These are phyloP conservation scores for Neocloeon triangulifer DNA, from an alignment of 1,140 invertebrate species.

Conservation along the genomic window DNA sequence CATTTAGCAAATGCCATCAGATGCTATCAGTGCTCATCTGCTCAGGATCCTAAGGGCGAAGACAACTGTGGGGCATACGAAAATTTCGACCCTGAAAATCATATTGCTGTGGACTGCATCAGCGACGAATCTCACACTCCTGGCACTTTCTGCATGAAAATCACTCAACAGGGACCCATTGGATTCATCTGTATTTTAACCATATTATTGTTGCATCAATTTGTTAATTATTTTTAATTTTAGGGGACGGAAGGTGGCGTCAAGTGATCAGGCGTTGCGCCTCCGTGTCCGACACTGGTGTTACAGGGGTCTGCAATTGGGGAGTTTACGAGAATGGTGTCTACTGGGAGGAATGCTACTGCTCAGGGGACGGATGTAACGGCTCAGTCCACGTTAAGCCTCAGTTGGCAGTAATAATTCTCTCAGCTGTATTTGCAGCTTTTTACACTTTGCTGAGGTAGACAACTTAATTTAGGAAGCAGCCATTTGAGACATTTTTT, in stretches of 20 bases:
- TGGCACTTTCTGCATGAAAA: constrained; percentile 84
- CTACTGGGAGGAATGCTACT: constrained; percentile 90
- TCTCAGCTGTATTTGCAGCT: not conserved
- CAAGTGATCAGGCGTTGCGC: constrained; percentile 77
- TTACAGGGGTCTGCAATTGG: constrained; percentile 83
- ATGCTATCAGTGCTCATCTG: constrained; percentile 75
- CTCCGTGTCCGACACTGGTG: constrained; percentile 70
- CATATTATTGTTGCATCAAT: constrained; percentile 1
- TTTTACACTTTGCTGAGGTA: too few relatives aligned
- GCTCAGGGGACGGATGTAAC: constrained; percentile 72
- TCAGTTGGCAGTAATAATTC: not conserved
- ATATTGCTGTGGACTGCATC: constrained; percentile 71
- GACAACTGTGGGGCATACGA: constrained; percentile 75
- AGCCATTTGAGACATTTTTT: too few relatives aligned
- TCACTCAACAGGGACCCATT: constrained; percentile 65
- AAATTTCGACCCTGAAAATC: constrained; percentile 49
- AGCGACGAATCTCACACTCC: constrained; percentile 73
- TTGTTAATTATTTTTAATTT: constrained; percentile 11
- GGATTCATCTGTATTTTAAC: constrained; percentile 86
- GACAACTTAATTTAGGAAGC: too few relatives aligned
- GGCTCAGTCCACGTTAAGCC: constrained; percentile 10
- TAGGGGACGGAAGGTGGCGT: constrained; percentile 81
- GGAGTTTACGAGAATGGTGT: constrained; percentile 77
- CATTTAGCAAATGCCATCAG: constrained; percentile 36
- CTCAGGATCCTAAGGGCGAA: constrained; percentile 42